Conservation (phyloP, 2,888 invertebrate genomes). For the Geotrupes spiniger region DNA sequence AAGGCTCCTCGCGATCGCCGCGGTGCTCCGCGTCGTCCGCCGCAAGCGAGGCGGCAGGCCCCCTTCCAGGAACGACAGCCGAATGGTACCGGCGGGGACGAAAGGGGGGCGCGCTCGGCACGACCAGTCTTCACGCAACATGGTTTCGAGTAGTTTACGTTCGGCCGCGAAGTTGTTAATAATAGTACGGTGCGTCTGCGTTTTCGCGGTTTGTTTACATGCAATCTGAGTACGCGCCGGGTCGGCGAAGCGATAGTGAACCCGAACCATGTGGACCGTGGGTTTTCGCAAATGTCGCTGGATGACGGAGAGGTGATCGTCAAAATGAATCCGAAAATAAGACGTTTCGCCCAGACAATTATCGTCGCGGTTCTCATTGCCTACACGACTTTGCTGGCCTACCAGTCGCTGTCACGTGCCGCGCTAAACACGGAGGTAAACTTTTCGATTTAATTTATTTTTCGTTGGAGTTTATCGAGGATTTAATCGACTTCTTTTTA, state of each 20-base stretch:
- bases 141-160: constrained; percentile 44
- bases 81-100: constrained; percentile 25
- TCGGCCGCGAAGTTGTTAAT: constrained; percentile 12
- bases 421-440: constrained; percentile 27
- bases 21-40: neutral
- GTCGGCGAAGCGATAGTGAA: constrained; percentile 3
- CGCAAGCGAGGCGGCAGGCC: neutral
- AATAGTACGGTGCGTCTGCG: constrained; percentile 41
- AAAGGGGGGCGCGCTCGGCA: constrained; percentile 50
- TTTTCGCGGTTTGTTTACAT: constrained; percentile 48
- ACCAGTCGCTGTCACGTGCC: constrained; percentile 45
- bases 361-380: constrained; percentile 41
- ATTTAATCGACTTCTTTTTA: constrained; percentile 2
- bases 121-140: constrained; percentile 52
- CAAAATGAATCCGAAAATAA: constrained; percentile 44
- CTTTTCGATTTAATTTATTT: constrained; percentile 21
- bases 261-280: constrained; percentile 23
- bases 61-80: neutral
- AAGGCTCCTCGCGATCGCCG: neutral
- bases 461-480: constrained; percentile 7
- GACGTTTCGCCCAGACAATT: constrained; percentile 44
- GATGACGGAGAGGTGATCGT: constrained; percentile 39
- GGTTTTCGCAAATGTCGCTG: constrained; percentile 30
- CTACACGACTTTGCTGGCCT: constrained; percentile 44
- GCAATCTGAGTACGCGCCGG: constrained; percentile 11